Evolutionary conservation across 1,140 invertebrate genomes (phyloP).

Genomic region (Hyles vespertilio): DNA sequence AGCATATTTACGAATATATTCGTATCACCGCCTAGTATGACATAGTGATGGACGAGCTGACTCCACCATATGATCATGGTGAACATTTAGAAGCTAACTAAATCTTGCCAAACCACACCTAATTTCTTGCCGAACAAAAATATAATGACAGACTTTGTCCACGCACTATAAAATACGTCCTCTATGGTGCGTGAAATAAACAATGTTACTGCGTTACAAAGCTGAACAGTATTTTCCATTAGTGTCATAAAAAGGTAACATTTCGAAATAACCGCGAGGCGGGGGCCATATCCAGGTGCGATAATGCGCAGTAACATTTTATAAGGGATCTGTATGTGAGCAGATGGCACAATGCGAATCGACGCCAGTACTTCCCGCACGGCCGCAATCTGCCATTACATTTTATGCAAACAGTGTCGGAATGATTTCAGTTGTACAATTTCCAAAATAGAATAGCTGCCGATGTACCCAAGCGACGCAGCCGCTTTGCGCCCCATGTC

Average conservation of each 20-base stretch:
- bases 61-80: no score
- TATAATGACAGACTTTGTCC: no score
- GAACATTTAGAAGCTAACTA: no score
- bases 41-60: no score
- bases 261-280: constrained; percentile 56
- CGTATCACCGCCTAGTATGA: no score
- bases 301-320: constrained; percentile 71
- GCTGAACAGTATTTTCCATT: constrained; percentile 65
- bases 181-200: constrained; percentile 30
- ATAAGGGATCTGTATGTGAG: constrained; percentile 70
- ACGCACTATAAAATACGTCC: no score
- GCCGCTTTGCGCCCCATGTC: no score
- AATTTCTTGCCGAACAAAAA: no score
- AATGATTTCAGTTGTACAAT: constrained; percentile 38
- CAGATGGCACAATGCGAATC: constrained; percentile 67
- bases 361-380: constrained; percentile 47
- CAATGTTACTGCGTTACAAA: constrained; percentile 25
- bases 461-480: constrained; percentile 2
- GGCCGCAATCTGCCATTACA: constrained; percentile 63
- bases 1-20: no score
- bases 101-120: no score
- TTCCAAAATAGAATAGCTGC: constrained; percentile 28
- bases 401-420: constrained; percentile 44
- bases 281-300: constrained; percentile 56
- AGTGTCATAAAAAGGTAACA: constrained; percentile 63